phyloP scores from a whole-genome alignment of 2,888 invertebrate species.

The Prosapia bicincta region DNA sequence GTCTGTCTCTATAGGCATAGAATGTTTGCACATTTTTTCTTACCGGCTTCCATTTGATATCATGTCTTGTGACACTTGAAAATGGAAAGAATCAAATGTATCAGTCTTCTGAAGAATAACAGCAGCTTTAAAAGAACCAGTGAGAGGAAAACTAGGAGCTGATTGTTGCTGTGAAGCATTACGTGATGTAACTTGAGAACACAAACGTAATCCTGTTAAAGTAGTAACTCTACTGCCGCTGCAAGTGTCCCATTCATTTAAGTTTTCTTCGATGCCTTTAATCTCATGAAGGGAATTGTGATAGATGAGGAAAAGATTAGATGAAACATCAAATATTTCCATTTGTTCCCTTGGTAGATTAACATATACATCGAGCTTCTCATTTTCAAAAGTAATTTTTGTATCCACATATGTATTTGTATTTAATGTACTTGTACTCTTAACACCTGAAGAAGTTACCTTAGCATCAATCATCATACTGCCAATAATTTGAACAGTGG shows the following conservation, averaged over 20 bases:
- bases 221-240: slow-evolving; percentile 9
- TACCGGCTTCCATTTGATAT: slow-evolving; percentile 5
- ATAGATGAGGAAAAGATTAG: slow-evolving; percentile 64
- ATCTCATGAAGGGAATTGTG: slow-evolving; percentile 36
- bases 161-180: slow-evolving; percentile 46
- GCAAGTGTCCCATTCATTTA: slow-evolving; percentile 47
- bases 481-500: slow-evolving; percentile 75
- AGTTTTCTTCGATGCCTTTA: slow-evolving; percentile 48
- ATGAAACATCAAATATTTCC: slow-evolving; percentile 75
- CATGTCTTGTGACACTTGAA: slow-evolving; percentile 8
- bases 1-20: too few species aligned
- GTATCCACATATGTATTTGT: slow-evolving; percentile 77
- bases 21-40: too few species aligned
- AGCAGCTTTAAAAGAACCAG: slow-evolving; percentile 73
- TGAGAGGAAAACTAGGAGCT: slow-evolving; percentile 54
- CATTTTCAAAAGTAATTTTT: slow-evolving; percentile 61
- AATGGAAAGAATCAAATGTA: slow-evolving; percentile 55
- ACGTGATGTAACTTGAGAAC: slow-evolving; percentile 58
- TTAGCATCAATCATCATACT: slow-evolving; percentile 81
- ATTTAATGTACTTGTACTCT: slow-evolving; percentile 75
- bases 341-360: slow-evolving; percentile 77
- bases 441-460: slow-evolving; percentile 71
- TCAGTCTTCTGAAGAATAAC: slow-evolving; percentile 75
- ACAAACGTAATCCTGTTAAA: slow-evolving; percentile 67
- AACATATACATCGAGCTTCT: slow-evolving; percentile 65